Base-by-base conservation (phyloP, 2,888 invertebrate genomes). In the Diaperis boleti region DNA sequence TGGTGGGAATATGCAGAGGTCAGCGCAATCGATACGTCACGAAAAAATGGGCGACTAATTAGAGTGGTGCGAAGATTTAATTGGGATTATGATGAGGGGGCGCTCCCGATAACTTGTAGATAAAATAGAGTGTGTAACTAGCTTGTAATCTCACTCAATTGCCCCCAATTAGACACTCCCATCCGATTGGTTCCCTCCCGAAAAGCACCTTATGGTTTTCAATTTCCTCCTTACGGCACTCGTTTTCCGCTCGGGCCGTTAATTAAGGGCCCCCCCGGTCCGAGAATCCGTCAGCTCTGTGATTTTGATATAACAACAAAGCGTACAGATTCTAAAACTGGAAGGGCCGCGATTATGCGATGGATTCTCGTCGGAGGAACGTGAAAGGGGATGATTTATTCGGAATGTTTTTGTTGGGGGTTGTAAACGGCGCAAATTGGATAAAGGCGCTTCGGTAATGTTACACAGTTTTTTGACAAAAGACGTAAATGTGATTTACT, bases 241-340 rank as follows among this genome's bases (percentile, higher is more conserved):
- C 50, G 45, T 29, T 45, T 14, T 20, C 35, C 29, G 10, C 29
- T 15, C 29, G 33, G 33, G 22, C 44, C 42, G 42, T 15, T 26
- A 35, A 42, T 54, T 54, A 41, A 39, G 26, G 26, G 47, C 49
- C 17, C 39, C 64, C 62, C 68, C 71, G 62, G 70, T 69, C 54
- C 67, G 69, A 74, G 74, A 74, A 75, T 75, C 73, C 63, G 71
- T 69, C 72, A 65, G 70, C 75, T 74, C 70, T 66, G 74, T 75
- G 74, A 74, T 73, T 70, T 70, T 62, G 65, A 69, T 66, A 62
- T 66, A 71, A 75, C 74, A 74, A 70, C 75, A 73, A 75, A 75
- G 73, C 74, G 74, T 75, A 74, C 73, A 74, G 73, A 75, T 75
- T 75, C 75, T 75, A 74, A 75, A 73, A 72, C 72, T 33, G 18